Evolutionary conservation across 2,797 vertebrate genomes (phyloP), one percentile per base, ranked within the genome.

Genomic region (Rhabdomys pumilio): DNA sequence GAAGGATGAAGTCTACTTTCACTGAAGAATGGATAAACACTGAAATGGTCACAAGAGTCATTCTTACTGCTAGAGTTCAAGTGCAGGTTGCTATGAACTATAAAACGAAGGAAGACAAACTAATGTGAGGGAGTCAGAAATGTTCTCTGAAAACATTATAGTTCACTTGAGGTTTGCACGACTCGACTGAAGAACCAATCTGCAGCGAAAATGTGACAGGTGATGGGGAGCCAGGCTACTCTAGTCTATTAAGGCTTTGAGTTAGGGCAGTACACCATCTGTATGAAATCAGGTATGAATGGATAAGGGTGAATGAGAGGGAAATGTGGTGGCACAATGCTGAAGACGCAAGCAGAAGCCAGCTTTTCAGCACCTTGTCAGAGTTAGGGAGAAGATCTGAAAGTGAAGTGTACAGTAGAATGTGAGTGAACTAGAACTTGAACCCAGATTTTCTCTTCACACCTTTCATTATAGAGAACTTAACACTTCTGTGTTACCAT

Each of bases 1-100:
- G 24, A n/a, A 24, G 90, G 75, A 89, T 11, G 85, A 83, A 94
- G 29, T 59, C 65, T 90, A 59, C 82, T 96, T 95, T 96, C 75
- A 85, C 20, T 76, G 69, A 96, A 82, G 73, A 75, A 75, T 61
- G 29, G 26, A 79, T 41, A 81, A 94, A 61, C 31, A 69, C 50
- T 96, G 75, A 79, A n/a, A 67, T 41, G 22, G 53, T 87, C 90
- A 53, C 10, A 76, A 65, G 75, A 93, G 55, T 79, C 17, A 67
- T 61, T 26, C 41, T 96, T 93, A 22, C 87, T 93, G 72, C 53
- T 44, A 84, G 73, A 19, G 38, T 85, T 93, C 81, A 95, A 95
- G 72, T 76, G 47, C 19, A 92, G 63, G 61, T 94, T 89, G 22
- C 75, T 88, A 53, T 92, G 90, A 91, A 91, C 93, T n/a, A 59